phyloP scores from a whole-genome alignment of 2,888 invertebrate genomes.

The Belgica antarctica region DNA sequence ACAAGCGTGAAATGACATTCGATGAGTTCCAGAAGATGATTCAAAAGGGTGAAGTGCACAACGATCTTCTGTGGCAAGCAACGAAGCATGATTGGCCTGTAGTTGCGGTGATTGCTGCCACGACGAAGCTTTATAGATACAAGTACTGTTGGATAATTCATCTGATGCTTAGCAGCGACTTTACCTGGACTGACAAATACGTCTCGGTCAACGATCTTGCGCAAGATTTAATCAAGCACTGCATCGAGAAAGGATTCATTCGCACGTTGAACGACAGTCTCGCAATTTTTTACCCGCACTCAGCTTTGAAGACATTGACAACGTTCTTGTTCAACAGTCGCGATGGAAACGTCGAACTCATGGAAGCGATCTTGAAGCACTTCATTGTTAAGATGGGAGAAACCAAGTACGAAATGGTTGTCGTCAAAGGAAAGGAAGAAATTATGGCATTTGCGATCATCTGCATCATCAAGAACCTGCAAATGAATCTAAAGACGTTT shows the following conservation, averaged over 20 bases:
- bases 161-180: slow-evolving; percentile 47
- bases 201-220: slow-evolving; percentile 46
- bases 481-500: slow-evolving; percentile 52
- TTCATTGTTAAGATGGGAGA: slow-evolving; percentile 18
- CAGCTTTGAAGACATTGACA: slow-evolving; percentile 61
- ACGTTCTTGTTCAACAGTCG: slow-evolving; percentile 61
- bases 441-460: slow-evolving; percentile 49
- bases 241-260: slow-evolving; percentile 59
- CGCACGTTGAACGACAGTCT: slow-evolving; percentile 65
- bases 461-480: slow-evolving; percentile 49
- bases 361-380: slow-evolving; percentile 52
- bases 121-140: slow-evolving; percentile 48
- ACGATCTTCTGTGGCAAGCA: slow-evolving; percentile 50
- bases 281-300: slow-evolving; percentile 68
- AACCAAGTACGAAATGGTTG: slow-evolving; percentile 7
- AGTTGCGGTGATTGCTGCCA: slow-evolving; percentile 51
- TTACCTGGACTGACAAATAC: neutral
- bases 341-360: slow-evolving; percentile 56
- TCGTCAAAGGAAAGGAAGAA: slow-evolving; percentile 51
- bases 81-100: slow-evolving; percentile 50
- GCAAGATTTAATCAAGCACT: slow-evolving; percentile 49
- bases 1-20: slow-evolving; percentile 47
- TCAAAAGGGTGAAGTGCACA: slow-evolving; percentile 47
- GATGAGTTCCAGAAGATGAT: slow-evolving; percentile 49
- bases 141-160: slow-evolving; percentile 54